Conservation (phyloP, 2,888 invertebrate genomes). For the Andrena camellia region DNA sequence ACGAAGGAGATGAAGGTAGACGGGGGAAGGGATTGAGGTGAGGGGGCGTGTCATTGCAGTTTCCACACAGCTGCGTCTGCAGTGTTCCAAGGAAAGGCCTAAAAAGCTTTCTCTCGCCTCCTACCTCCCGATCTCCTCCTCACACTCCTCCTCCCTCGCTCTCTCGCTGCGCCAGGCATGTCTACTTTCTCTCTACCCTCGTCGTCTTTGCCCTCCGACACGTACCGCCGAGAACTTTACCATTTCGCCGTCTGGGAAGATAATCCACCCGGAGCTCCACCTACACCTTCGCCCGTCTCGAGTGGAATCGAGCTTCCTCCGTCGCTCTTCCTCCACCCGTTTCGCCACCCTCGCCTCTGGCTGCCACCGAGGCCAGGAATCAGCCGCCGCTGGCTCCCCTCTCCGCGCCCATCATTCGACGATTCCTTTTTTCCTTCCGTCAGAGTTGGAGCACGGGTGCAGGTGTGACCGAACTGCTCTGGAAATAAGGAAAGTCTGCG, state of each 20-base stretch:
- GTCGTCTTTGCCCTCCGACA: slow-evolving; percentile 56
- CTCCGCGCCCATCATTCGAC: background rate
- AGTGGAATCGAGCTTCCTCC: slow-evolving; percentile 43
- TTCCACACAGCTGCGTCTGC: slow-evolving; percentile 72
- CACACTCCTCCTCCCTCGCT: slow-evolving; percentile 28
- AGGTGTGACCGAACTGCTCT: slow-evolving; percentile 37
- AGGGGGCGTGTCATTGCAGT: slow-evolving; percentile 73
- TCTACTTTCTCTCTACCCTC: slow-evolving; percentile 59
- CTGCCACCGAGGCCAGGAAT: background rate
- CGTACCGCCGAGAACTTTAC: slow-evolving; percentile 76
- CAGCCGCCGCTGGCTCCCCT: background rate
- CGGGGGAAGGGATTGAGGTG: slow-evolving; percentile 31
- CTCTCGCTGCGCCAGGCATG: slow-evolving; percentile 15
- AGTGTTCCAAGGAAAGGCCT: slow-evolving; percentile 58
- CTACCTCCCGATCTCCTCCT: background rate
- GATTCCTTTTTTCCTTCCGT: background rate
- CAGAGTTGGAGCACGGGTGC: slow-evolving; percentile 17
- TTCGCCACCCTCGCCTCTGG: background rate
- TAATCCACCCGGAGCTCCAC: slow-evolving; percentile 75
- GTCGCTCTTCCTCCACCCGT: background rate
- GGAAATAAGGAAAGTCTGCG: slow-evolving; percentile 43
- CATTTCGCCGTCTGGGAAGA: slow-evolving; percentile 80
- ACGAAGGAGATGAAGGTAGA: slow-evolving; percentile 25
- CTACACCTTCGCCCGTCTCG: slow-evolving; percentile 53
- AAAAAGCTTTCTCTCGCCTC: slow-evolving; percentile 43